A percentile compares a stretch with the other conserved stretches of the same genome.
Conservation (phyloP, 1,140 invertebrate species). For the Diorhabda sublineata region DNA sequence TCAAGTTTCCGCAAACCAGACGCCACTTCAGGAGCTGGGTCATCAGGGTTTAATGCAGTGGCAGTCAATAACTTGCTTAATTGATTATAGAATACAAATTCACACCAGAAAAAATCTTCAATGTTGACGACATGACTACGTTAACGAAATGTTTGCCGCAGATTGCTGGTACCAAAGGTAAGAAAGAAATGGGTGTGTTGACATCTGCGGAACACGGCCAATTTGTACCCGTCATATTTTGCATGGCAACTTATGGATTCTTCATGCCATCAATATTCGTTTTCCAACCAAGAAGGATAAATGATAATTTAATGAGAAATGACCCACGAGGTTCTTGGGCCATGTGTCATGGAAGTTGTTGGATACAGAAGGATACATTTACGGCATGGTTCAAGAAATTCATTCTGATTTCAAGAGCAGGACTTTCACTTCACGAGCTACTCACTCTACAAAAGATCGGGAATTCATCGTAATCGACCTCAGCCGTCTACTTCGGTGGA, state of each 20-base stretch:
- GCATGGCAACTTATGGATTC: slow-evolving; percentile 42
- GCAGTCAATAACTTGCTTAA: slow-evolving; percentile 31
- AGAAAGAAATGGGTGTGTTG: slow-evolving; percentile 42
- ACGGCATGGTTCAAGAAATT: slow-evolving; percentile 33
- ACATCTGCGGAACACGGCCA: slow-evolving; percentile 42
- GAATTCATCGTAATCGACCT: too few species aligned
- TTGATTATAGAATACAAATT: background rate
- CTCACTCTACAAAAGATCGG: too few species aligned
- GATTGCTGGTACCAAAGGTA: slow-evolving; percentile 40
- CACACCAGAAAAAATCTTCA: slow-evolving; percentile 39
- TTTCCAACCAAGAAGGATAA: slow-evolving; percentile 40
- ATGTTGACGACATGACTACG: slow-evolving; percentile 46
- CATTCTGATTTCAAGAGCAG: slow-evolving; percentile 21
- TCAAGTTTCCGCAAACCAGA: slow-evolving; percentile 34
- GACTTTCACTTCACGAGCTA: too few species aligned
- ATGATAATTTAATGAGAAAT: slow-evolving; percentile 29
- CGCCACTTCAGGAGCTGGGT: slow-evolving; percentile 37
- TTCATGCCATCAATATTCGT: slow-evolving; percentile 44
- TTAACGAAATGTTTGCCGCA: slow-evolving; percentile 46
- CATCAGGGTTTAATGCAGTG: slow-evolving; percentile 36
- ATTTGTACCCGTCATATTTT: slow-evolving; percentile 42
- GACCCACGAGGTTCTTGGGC: slow-evolving; percentile 21
- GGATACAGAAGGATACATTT: slow-evolving; percentile 36
- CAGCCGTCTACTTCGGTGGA: too few species aligned
- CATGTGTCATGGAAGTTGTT: slow-evolving; percentile 30